Percentiles rank a stretch among this genome's conserved stretches.
phyloP scores from a whole-genome alignment of 2,113 vertebrate species.

The Paramisgurnus dabryanus region DNA sequence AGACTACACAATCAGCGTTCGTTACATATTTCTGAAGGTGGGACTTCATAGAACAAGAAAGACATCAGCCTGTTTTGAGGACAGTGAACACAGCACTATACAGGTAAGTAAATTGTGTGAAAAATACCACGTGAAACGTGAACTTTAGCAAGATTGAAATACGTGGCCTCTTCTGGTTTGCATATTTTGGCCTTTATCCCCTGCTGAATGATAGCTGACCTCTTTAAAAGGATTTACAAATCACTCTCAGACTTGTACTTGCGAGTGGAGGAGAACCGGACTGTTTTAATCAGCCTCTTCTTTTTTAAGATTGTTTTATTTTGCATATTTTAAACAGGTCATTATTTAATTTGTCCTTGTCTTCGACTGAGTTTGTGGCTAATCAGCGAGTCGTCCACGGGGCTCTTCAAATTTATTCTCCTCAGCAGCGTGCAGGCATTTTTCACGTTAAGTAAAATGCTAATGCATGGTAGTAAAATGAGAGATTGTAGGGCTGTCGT shows the following conservation, averaged over 20 bases:
- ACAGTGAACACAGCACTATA: too few species aligned
- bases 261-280: constrained; percentile 30
- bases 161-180: too few species aligned
- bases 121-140: too few species aligned
- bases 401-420: constrained; percentile 52
- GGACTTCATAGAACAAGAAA: too few species aligned
- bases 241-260: constrained; percentile 18
- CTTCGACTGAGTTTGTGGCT: constrained; percentile 52
- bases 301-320: constrained; percentile 52
- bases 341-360: constrained; percentile 60
- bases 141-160: not conserved
- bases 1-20: too few species aligned
- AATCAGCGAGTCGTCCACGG: constrained; percentile 52
- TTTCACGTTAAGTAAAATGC: constrained; percentile 59
- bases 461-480: constrained; percentile 57
- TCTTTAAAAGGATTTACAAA: constrained; percentile 25
- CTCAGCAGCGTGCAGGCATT: constrained; percentile 53
- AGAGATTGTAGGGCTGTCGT: constrained; percentile 60
- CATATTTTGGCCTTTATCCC: not conserved
- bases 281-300: constrained; percentile 49
- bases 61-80: too few species aligned
- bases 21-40: too few species aligned
- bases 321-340: constrained; percentile 53
- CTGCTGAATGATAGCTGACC: not conserved
- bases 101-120: too few species aligned